Base-by-base conservation (phyloP, 2,888 invertebrate species). In the Nineta flava region DNA sequence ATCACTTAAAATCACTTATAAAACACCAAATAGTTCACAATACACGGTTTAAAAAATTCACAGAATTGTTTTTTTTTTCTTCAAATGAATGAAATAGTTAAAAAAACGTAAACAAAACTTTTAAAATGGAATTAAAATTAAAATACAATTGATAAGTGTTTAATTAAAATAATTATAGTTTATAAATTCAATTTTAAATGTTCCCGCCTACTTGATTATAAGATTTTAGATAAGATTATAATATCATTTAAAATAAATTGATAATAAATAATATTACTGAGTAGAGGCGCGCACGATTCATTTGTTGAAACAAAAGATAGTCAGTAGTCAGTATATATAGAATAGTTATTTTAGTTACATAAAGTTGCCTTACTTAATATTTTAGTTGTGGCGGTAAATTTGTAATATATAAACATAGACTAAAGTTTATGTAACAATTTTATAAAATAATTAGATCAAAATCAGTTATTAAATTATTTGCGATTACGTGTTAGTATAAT, bases 21-120 rank as follows among this genome's bases (percentile, higher is more conserved):
- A 19, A 52, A 52, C 52, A 53, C 50, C 49, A 45, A 51, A 52
- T 53, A 50, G 46, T 41, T 38, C 19, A 53, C 54, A 15, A 16
- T 3, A 40, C 16, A 40, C 12, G 13, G 40, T 40, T 7, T n/a
- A 15, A 15, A 40, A 40, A 40, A 40, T 40, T 2, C 16, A 38
- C 38, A 15, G 6, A 15, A 15, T 40, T 40, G 13, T 40, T 40
- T n/a, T n/a, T n/a, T n/a, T n/a, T n/a, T n/a, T n/a, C 9, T 40
- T 40, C 5, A 13, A 38, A 5, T 38, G 9, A 9, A 9, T 38
- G 15, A 15, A 40, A 40, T 40, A n/a, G 40, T 40, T 40, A 15
- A 5, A n/a, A n/a, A 38, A 38, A 38, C 15, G 7, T 26, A 26
- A 26, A 26, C 26, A 26, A 26, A 26, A 26, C 4, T 7, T 26